Evolutionary conservation across 2,797 vertebrate genomes (phyloP), one percentile per base, ranked within the genome.

Genomic region (Glyptemys insculpta): DNA sequence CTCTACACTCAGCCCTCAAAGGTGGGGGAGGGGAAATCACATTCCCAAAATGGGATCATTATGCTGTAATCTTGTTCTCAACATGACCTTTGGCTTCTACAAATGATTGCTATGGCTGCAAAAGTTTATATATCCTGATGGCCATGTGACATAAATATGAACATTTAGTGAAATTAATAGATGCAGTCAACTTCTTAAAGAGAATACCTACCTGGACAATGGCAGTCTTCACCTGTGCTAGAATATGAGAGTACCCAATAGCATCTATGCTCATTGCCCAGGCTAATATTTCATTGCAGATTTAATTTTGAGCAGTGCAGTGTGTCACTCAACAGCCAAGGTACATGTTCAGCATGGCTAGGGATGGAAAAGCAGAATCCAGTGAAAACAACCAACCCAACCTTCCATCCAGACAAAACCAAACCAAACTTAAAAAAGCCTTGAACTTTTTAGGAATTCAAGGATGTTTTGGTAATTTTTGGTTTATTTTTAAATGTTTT

Each of bases 51-150:
- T 83, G 59, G 88, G 87, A 96, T 96, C 94, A 96, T 80, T 74
- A 94, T 19, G 44, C 29, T 86, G 74, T 92, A 95, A 97, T 94
- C 91, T 89, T 79, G 92, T 96, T 97, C 81, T 82, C 53, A 85
- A 81, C 89, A 54, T 89, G 90, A 93, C 93, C 79, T 97, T 93
- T 95, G 59, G 88, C 88, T 96, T 95, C 72, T 88, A 11, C 81
- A 80, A 49, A 49, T 47, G 84, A 80, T 93, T 96, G 90, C 50
- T 92, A 47, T n/a, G 68, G 25, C 34, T 54, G 85, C 57, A 62
- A 92, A 92, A 54, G 83, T 8, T 68, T 8, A 80, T 87, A 12
- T 0, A 0, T 93, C 92, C 87, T 95, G 82, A 54, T 81, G 65
- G 57, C n/a, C 82, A 94, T 57, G 94, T 92, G 87, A 90, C 87